Base-by-base conservation (phyloP, 35 echinoderm and acorn worm species). In the Lytechinus pictus region DNA sequence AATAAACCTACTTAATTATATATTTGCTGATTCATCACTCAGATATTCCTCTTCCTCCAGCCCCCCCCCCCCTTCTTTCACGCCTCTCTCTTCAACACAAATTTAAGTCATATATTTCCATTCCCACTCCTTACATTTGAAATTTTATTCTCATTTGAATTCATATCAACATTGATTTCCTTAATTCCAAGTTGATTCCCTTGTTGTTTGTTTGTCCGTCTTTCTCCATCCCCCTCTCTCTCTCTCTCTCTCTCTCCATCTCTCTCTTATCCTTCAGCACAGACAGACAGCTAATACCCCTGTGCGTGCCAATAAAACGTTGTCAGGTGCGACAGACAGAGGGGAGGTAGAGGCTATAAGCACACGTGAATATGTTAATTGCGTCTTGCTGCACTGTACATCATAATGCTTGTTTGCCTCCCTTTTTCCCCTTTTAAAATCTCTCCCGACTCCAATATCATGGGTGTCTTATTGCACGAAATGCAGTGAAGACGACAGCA, bases 221-320 rank as follows among this genome's bases (percentile, higher is more conserved):
- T 71, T 21, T 71, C 61, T 71, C 61, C 24, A 5, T 71, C 12
- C 12, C 60, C 14, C 60, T 79, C 16, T 79, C 66, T 79, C 66
- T 79, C 66, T 24, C 66, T n/a, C 66, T n/a, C 4, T n/a, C 66
- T 79, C 66, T 79, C 66, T 5, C 13, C 6, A 16, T n/a, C 61
- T 71, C 66, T 79, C 66, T 79, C 66, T 79, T 24, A 79, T 79
- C 66, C 1, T 8, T 79, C 21, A 24, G 66, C 19, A n/a, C 66
- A 79, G 66, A 79, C 66, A 79, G 66, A 79, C 66, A 79, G 66
- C 66, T 79, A 79, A 79, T 79, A 79, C 66, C 66, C 66, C 66
- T 79, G 66, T 79, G 66, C 66, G 19, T 79, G 66, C 66, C 66
- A 79, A 79, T 79, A 79, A 79, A 79, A 16, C 66, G 66, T 79